These are phyloP conservation scores for Pseudomyrmex sp. DNA, from an alignment of 1,140 invertebrate genomes.

Conservation along the genomic window DNA sequence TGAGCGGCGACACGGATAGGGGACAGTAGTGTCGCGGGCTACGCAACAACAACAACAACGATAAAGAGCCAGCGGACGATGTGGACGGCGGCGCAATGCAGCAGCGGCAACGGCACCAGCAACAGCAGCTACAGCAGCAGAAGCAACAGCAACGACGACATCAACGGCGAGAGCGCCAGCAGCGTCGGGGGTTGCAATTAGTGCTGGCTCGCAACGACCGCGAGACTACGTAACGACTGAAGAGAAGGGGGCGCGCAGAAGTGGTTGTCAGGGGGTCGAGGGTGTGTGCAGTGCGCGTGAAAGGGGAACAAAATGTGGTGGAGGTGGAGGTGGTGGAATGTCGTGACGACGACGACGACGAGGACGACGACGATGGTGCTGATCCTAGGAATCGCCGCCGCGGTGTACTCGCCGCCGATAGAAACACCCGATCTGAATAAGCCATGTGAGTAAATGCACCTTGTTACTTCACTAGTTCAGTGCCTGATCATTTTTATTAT, in stretches of 20 bases:
- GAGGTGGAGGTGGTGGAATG: conserved; percentile 75
- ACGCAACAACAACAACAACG: conserved; percentile 4
- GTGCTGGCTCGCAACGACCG: conserved; percentile 65
- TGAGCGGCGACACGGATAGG: conserved; percentile 37
- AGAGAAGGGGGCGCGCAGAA: conserved; percentile 34
- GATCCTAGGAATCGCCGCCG: conserved; percentile 65
- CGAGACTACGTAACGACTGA: conserved; percentile 70
- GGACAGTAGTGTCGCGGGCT: conserved; percentile 26
- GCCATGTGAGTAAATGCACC: conserved; percentile 78
- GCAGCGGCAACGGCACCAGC: conserved; percentile 29
- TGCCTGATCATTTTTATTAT: conserved; percentile 25
- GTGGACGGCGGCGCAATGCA: conserved; percentile 68
- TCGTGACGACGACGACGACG: conserved; percentile 70
- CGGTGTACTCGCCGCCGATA: conserved; percentile 71
- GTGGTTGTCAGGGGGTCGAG: conserved; percentile 40
- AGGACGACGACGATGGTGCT: conserved; percentile 65
- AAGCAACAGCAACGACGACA: conserved; percentile 36
- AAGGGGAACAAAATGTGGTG: conserved; percentile 78
- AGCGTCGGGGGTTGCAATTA: conserved; percentile 66
- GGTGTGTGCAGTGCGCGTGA: conserved; percentile 69
- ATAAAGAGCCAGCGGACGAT: conserved; percentile 48
- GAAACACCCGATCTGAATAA: conserved; percentile 81
- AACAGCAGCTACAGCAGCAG: conserved; percentile 15
- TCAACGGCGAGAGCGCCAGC: conserved; percentile 51
- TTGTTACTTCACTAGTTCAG: conserved; percentile 64